These are phyloP conservation scores for Loris lydekkerianus DNA, from an alignment of 2,797 vertebrate species.

Conservation along the genomic window DNA sequence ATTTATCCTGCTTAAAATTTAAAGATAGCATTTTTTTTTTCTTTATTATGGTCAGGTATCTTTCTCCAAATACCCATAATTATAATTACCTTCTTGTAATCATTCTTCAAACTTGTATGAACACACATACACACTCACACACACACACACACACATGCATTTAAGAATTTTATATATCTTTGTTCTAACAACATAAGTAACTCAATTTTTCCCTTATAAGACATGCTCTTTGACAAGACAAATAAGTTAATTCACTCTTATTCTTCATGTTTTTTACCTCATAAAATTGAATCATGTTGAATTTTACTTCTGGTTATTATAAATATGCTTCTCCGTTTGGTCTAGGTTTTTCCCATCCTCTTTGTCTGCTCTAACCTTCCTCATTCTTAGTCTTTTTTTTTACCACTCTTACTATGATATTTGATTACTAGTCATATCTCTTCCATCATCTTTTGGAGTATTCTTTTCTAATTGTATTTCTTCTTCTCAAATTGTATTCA, in stretches of 20 bases:
- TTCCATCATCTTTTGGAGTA: neutral
- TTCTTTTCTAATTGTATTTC: conserved; percentile 5
- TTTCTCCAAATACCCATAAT: neutral
- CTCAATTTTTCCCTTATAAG: neutral
- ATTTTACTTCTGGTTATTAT: neutral
- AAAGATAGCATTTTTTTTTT: neutral
- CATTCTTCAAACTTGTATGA: neutral
- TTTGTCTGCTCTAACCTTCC: neutral
- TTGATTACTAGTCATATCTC: neutral
- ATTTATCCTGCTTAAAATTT: conserved; percentile 13
- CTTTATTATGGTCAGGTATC: neutral
- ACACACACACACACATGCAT: neutral
- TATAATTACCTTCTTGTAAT: neutral
- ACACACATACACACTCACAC: neutral
- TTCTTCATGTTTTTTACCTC: neutral
- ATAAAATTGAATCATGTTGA: neutral
- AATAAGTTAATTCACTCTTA: neutral
- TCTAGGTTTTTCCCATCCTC: neutral
- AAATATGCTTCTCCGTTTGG: neutral
- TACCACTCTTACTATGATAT: neutral
- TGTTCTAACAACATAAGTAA: neutral
- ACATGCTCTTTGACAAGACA: neutral
- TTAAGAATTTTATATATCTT: neutral
- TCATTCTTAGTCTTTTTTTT: neutral
- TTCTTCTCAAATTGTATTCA: conserved; percentile 2